Percentiles rank a stretch among this genome's conserved stretches.
phyloP scores from a whole-genome alignment of 2,888 invertebrate species.

The Cephus pulcher region DNA sequence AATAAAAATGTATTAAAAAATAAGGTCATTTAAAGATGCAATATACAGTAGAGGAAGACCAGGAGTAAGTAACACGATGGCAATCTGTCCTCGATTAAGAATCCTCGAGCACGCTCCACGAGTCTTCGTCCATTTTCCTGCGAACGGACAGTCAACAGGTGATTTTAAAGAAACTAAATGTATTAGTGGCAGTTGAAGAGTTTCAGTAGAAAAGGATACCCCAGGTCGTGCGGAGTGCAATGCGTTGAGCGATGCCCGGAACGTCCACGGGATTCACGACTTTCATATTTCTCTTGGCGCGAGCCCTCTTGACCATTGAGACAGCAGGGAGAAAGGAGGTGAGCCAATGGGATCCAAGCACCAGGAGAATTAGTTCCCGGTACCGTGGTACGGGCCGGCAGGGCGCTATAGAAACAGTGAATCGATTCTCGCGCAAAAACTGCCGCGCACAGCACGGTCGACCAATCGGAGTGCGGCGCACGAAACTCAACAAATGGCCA shows the following conservation, averaged over 20 bases:
- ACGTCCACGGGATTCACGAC: background rate
- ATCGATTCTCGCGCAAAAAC: slow-evolving; percentile 53
- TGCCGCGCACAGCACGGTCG: slow-evolving; percentile 22
- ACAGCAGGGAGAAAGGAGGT: background rate
- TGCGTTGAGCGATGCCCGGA: slow-evolving; percentile 1
- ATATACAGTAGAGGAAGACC: background rate
- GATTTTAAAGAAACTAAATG: slow-evolving; percentile 28
- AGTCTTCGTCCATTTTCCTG: slow-evolving; percentile 30
- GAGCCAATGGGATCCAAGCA: slow-evolving; percentile 28
- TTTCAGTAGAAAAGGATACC: slow-evolving; percentile 3
- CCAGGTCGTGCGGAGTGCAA: background rate
- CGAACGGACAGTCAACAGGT: slow-evolving; percentile 46
- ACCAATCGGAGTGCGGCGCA: slow-evolving; percentile 30
- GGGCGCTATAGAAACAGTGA: slow-evolving; percentile 34
- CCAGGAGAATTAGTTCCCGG: slow-evolving; percentile 31
- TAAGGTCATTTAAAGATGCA: background rate
- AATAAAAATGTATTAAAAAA: background rate
- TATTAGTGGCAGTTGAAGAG: slow-evolving; percentile 8
- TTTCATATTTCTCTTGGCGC: slow-evolving; percentile 6
- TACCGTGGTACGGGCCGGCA: slow-evolving; percentile 24
- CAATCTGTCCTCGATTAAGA: background rate
- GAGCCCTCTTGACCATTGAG: slow-evolving; percentile 25
- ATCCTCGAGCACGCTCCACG: background rate
- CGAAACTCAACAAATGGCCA: slow-evolving; percentile 23
- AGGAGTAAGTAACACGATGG: background rate